Evolutionary conservation across 2,797 vertebrate species (phyloP).

Genomic region (Phaenicophaeus curvirostris): DNA sequence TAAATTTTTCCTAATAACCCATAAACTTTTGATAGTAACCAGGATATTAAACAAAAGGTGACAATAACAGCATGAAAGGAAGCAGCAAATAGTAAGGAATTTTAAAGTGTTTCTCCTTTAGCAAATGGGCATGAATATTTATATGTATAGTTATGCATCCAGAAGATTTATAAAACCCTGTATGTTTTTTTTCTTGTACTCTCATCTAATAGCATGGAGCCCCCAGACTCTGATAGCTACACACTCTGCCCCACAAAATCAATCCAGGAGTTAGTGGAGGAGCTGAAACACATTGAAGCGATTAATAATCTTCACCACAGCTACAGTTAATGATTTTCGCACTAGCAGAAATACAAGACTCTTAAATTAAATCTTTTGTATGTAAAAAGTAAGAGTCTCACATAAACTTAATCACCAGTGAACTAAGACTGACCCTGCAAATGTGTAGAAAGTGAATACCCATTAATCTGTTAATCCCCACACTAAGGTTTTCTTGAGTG

Average conservation of each 20-base stretch:
- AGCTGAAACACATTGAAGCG: not conserved
- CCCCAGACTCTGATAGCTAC: no score
- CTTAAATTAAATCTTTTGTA: not conserved
- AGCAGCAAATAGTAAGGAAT: not conserved
- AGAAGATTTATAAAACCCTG: not conserved
- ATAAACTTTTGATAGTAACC: not conserved
- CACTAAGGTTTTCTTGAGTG: no score
- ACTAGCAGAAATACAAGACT: not conserved
- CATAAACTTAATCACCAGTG: no score
- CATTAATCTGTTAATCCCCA: not conserved
- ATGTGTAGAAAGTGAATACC: no score
- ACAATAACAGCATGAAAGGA: not conserved
- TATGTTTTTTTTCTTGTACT: not conserved
- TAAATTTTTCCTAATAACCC: not conserved
- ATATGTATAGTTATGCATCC: accelerated
- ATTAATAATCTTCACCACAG: not conserved
- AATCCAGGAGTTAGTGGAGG: not conserved
- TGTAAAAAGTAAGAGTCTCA: not conserved
- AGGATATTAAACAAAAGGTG: not conserved
- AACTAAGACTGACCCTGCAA: not conserved
- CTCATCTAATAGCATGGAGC: not conserved
- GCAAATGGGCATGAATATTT: not conserved
- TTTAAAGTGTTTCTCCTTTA: not conserved
- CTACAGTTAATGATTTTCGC: not conserved
- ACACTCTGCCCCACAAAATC: no score